Base-by-base conservation (phyloP, 2,888 invertebrate species). In the Amiota mariae region DNA sequence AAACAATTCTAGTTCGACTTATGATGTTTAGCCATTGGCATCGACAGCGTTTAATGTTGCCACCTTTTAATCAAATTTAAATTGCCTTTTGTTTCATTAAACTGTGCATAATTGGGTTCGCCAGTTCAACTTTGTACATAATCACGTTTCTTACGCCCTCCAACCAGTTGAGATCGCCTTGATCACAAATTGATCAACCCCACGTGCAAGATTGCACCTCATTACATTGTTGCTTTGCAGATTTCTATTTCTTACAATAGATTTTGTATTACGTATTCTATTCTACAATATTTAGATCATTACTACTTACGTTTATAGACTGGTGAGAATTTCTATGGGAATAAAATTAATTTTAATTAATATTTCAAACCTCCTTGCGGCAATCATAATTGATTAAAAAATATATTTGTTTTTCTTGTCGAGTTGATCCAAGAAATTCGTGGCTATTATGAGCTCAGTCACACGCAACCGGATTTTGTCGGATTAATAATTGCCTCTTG, bases 401-500 rank as follows among this genome's bases (percentile, higher is more conserved):
- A 54, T 10, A 46, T 46, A 63, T 63, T 63, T 63, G 13, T 6
- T 36, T 36, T 36, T 36, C 46, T 63, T 63, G 46, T 77, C 72
- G 73, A 78, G 72, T 74, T 72, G 74, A 15, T 49, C 2, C 20
- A 20, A 51, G 4, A 18, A 68, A 54, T n/a, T 15, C 11, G 8
- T 13, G 13, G 54, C 20, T 24, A 51, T 36, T 36, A 36, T 6
- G 36, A 68, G 20, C 57, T 46, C 49, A 61, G 15, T 66, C 66
- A 18, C 66, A 66, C 18, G 47, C 48, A 66, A 66, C 47, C 48
- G 66, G 48, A 66, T 66, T 66, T 36, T 36, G 36, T 36, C 6
- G 36, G 36, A 36, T 6, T 73, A 82, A 82, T 75, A 56, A 56
- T 66, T 54, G 59, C 57, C 67, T 49, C 13, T 51, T 49, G 24